These are phyloP conservation scores for Spodoptera littoralis DNA, from an alignment of 2,888 invertebrate genomes.

Conservation along the genomic window DNA sequence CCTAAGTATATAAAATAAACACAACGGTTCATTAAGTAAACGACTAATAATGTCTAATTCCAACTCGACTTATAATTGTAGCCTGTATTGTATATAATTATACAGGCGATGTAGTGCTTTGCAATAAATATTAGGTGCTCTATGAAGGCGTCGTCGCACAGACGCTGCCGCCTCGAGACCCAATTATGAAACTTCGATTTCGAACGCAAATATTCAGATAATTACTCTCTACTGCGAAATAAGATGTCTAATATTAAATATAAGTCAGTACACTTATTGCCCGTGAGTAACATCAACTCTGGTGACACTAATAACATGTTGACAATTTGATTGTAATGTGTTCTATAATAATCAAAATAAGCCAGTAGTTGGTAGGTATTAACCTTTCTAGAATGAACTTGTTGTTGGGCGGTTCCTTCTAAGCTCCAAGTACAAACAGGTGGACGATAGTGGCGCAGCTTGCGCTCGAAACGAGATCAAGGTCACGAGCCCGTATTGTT, in stretches of 20 bases:
- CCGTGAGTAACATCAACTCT: conserved; percentile 37
- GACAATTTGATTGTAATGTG: conserved; percentile 30
- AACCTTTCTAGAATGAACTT: conserved; percentile 60
- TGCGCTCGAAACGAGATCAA: conserved; percentile 78
- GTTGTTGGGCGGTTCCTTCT: conserved; percentile 59
- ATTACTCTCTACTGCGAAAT: conserved; percentile 61
- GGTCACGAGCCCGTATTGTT: conserved; percentile 78
- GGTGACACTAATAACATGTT: conserved; percentile 57
- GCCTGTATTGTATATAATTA: too few relatives aligned
- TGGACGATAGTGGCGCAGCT: conserved; percentile 68
- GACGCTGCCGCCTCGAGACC: conserved; percentile 43
- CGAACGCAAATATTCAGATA: conserved; percentile 62
- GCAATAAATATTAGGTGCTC: too few relatives aligned
- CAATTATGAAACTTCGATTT: conserved; percentile 62
- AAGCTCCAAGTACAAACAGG: conserved; percentile 67
- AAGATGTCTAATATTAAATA: conserved; percentile 56
- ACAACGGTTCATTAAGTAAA: too few relatives aligned
- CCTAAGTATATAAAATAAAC: too few relatives aligned
- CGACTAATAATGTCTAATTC: too few relatives aligned
- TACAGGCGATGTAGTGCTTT: conserved; percentile 9
- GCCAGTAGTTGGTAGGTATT: conserved; percentile 36
- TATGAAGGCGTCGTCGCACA: conserved; percentile 1
- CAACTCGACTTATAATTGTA: too few relatives aligned
- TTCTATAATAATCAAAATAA: conserved; percentile 45
- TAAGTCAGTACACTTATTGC: conserved; percentile 57